Evolutionary conservation across 2,113 vertebrate species (phyloP), one percentile per base, ranked within the genome.

Genomic region (Ivindomyrus marchei): DNA sequence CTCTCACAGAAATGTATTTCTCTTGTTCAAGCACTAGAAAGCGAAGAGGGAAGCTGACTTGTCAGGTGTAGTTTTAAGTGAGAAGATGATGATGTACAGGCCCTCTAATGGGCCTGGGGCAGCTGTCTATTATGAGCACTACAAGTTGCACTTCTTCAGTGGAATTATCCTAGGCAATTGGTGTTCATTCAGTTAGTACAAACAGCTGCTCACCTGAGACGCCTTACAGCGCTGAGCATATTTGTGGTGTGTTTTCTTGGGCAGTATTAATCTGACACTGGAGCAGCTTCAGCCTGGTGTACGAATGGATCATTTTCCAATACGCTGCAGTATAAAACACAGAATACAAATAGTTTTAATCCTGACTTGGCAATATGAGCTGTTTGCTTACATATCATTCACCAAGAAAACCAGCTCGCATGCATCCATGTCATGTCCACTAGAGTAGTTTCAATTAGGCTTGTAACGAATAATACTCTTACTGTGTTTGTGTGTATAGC

Each of bases 201-300:
- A 91, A 91, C 87, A 91, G 90, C 90, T 93, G 90, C 91, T 92
- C 90, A 93, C 91, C 88, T 92, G 91, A 92, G 91, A 45, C 39
- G 36, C 45, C 88, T 52, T 46, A 49, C 47, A 89, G 11, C 36
- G 5, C 70, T 53, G n/a, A 87, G 85, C 91, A 91, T 66, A 93
- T 92, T 70, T 90, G 91, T 91, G 90, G 94, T 93, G 95, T 95
- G 94, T 95, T 95, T 95, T 95, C 93, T 94, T 95, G 94, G 92
- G 92, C 91, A 93, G 50, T 93, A 92, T 90, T 84, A 85, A 89
- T 92, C 91, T 93, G 90, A 90, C 88, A 84, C 90, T 91, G 92
- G 88, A 90, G 90, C 83, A 92, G 91, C 91, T 91, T 89, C 56
- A 88, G 42, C 91, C 11, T 36, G 86, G 8, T 31, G 88, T 92